These are phyloP conservation scores for Arvicanthis niloticus DNA, from an alignment of 2,113 vertebrate species.

Conservation along the genomic window DNA sequence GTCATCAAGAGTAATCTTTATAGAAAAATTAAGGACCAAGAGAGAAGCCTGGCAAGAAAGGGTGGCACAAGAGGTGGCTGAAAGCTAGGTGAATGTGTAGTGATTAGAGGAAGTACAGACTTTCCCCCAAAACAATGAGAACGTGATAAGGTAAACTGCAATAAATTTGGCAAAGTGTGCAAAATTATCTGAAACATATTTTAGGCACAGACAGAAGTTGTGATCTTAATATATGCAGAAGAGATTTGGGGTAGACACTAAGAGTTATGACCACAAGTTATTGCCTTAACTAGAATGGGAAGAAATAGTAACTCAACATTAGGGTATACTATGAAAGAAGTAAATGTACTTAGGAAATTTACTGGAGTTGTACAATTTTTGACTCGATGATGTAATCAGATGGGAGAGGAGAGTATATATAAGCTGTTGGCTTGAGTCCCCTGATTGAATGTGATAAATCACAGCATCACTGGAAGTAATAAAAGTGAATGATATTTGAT, in stretches of 20 bases:
- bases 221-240: not conserved
- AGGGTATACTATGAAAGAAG: not conserved
- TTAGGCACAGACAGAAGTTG: not conserved
- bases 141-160: not conserved
- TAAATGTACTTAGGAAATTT: not conserved
- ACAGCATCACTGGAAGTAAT: not conserved
- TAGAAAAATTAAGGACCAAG: not conserved
- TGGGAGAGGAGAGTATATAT: not conserved
- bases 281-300: not conserved
- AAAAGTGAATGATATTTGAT: not conserved
- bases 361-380: not conserved
- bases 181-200: not conserved
- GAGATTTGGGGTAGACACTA: not conserved
- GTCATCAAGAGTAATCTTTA: not conserved
- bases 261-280: fast-evolving
- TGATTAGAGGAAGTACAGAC: not conserved
- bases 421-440: not conserved
- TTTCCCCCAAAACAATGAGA: not conserved
- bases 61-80: not conserved
- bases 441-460: not conserved
- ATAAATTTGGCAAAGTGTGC: not conserved
- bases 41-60: not conserved
- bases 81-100: not conserved
- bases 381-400: not conserved
- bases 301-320: not conserved